Base-by-base conservation (phyloP, 1,140 invertebrate species). In the Mizuhopecten yessoensis region DNA sequence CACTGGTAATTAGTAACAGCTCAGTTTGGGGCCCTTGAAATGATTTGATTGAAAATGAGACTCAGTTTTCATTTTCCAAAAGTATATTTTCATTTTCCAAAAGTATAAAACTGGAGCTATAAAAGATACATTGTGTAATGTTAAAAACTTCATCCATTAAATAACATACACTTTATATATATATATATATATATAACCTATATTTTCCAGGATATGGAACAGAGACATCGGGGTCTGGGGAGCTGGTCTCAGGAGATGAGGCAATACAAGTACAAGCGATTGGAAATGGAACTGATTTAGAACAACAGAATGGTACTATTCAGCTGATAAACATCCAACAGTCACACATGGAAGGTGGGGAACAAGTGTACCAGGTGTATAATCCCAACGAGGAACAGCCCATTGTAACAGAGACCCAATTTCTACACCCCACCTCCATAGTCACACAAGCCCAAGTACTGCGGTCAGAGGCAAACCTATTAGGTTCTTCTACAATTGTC, bases 181-280 rank as follows among this genome's bases (percentile, higher is more conserved):
- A n/a, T n/a, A n/a, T n/a, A n/a, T n/a, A n/a, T n/a, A n/a, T n/a
- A n/a, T n/a, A n/a, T n/a, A n/a, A n/a, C n/a, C 23, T 75, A 29
- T 75, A 0, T 75, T 75, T n/a, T 7, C 57, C 57, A 75, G 57
- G 57, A 75, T 75, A 29, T 75, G 57, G 57, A 29, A 75, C 57
- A 29, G 57, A 75, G 57, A 17, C 57, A 17, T 75, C 57, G 1
- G 57, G n/a, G n/a, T 75, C 57, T n/a, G 57, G n/a, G 0, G 57
- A 75, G 57, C n/a, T 75, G 57, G 17, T 17, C 5, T 9, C 9
- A 9, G 57, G 57, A 75, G n/a, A 75, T 29, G 57, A 75, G 7
- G 57, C 57, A 29, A 29, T 75, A 29, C 57, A 75, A n/a, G 57
- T 75, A 75, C 57, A 75, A 75, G 57, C 57, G n/a, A 75, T 75